A percentile compares a stretch with the other conserved stretches of the same genome.
Conservation (phyloP, 2,888 invertebrate species). For the Monopis laevigella region DNA sequence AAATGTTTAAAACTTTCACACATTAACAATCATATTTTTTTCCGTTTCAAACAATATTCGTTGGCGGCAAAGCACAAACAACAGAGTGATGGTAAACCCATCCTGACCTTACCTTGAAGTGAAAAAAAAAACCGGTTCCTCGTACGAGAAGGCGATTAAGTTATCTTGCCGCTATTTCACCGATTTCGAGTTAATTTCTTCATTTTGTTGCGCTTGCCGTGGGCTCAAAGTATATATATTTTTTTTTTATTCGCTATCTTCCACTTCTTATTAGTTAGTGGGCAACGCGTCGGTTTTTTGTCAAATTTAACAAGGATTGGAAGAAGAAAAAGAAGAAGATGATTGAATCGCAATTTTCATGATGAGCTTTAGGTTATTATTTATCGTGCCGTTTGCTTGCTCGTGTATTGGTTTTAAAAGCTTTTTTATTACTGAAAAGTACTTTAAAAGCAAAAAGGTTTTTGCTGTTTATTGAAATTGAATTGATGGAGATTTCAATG, state of each 20-base stretch:
- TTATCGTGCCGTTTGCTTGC: slow-evolving; percentile 9
- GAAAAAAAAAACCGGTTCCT: slow-evolving; percentile 37
- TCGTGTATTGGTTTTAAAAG: slow-evolving; percentile 11
- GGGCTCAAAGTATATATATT: slow-evolving; percentile 26
- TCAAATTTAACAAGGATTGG: slow-evolving; percentile 13
- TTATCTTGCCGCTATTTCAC: slow-evolving; percentile 52
- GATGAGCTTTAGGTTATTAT: slow-evolving; percentile 14
- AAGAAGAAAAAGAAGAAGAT: slow-evolving; percentile 8
- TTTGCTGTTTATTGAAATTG: slow-evolving; percentile 4
- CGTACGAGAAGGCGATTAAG: slow-evolving; percentile 43
- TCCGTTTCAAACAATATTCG: too few relatives aligned
- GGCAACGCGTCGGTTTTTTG: slow-evolving; percentile 4
- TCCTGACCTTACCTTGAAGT: slow-evolving; percentile 29
- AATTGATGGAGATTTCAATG: background rate
- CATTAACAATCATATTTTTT: too few relatives aligned
- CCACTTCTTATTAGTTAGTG: slow-evolving; percentile 13
- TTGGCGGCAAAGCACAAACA: slow-evolving; percentile 8
- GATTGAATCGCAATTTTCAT: slow-evolving; percentile 12
- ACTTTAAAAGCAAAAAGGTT: slow-evolving; percentile 11
- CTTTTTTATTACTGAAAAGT: slow-evolving; percentile 9
- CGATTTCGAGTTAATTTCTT: slow-evolving; percentile 58
- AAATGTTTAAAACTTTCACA: too few relatives aligned
- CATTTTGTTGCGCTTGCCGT: slow-evolving; percentile 40
- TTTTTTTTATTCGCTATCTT: slow-evolving; percentile 19
- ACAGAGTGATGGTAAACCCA: slow-evolving; percentile 6